Base-by-base conservation (phyloP, 2,113 vertebrate species). In the Loxodonta africana region DNA sequence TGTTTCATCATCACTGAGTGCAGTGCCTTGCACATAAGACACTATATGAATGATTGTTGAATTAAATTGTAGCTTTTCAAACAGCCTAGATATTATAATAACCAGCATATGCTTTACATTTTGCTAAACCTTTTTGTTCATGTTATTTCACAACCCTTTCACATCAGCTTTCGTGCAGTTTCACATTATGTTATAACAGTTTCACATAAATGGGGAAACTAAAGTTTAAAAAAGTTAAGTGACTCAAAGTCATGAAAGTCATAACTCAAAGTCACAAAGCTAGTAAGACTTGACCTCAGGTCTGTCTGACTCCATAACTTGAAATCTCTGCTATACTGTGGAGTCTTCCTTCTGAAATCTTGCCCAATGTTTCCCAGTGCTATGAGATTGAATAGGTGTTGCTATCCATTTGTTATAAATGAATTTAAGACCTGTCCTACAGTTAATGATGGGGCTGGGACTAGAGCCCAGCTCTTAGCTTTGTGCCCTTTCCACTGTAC, bases 21-120 rank as follows among this genome's bases (percentile, higher is more conserved):
- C 89, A 95, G 97, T 96, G 97, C 96, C 96, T 97, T 97, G 97
- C 90, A 93, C 63, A 41, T 37, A 53, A 10, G 26, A 93, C 80
- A 88, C 67, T 84, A 41, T 26, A 26, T 71, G 63, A 94, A 94
- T 80, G 87, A 63, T 81, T 90, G 63, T 67, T 84, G 71, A 93
- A 41, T 53, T 85, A 60, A 87, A 62, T 87, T 48, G 8, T 74
- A 71, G 91, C 92, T 95, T 97, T 57, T 20, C 8, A 78, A 92
- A 21, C 63, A 23, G 86, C 26, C 78, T 91, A 81, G 62, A 30
- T 69, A 33, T 23, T 57, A 73, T 57, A 60, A 1, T 73, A 62
- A 44, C 84, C 84, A 95, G 62, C 84, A 88, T 8, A 85, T 83
- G 62, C 62, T 94, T 91, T 62, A 48, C 37, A 26, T 60, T 74